These are phyloP conservation scores for Pituophis catenifer DNA, from an alignment of 2,113 vertebrate genomes.

Conservation along the genomic window DNA sequence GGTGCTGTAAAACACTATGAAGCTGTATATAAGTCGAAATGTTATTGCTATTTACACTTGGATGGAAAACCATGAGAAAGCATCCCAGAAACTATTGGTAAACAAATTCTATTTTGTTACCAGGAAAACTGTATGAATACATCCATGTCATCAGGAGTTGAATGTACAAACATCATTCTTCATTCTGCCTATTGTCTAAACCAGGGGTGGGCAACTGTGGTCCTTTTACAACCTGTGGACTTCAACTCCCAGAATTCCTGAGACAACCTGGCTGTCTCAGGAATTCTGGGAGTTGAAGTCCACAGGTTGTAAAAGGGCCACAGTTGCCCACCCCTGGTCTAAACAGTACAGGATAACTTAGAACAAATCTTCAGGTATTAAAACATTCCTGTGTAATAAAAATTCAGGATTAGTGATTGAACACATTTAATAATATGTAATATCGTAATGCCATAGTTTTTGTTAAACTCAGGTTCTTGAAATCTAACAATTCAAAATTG, in stretches of 20 bases:
- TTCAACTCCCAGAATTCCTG: too few relatives aligned
- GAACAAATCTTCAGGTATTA: background rate
- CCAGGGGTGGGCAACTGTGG: too few relatives aligned
- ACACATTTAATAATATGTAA: background rate
- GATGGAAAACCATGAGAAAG: background rate
- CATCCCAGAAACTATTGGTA: background rate
- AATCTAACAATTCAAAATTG: background rate
- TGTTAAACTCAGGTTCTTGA: background rate
- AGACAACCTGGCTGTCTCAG: too few relatives aligned
- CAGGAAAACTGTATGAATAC: background rate
- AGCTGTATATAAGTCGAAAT: too few relatives aligned
- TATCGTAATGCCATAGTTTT: background rate
- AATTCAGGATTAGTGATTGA: background rate
- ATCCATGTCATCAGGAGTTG: background rate
- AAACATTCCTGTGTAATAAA: background rate
- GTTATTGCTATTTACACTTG: background rate
- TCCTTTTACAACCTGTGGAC: too few relatives aligned
- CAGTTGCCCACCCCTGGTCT: too few relatives aligned
- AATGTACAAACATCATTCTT: background rate
- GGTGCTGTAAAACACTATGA: too few relatives aligned
- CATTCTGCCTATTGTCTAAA: background rate
- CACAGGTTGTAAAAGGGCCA: too few relatives aligned
- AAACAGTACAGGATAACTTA: background rate
- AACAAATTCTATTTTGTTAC: background rate
- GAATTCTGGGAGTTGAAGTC: too few relatives aligned